These are phyloP conservation scores for Plodia interpunctella DNA, from an alignment of 1,140 invertebrate species.

Conservation along the genomic window DNA sequence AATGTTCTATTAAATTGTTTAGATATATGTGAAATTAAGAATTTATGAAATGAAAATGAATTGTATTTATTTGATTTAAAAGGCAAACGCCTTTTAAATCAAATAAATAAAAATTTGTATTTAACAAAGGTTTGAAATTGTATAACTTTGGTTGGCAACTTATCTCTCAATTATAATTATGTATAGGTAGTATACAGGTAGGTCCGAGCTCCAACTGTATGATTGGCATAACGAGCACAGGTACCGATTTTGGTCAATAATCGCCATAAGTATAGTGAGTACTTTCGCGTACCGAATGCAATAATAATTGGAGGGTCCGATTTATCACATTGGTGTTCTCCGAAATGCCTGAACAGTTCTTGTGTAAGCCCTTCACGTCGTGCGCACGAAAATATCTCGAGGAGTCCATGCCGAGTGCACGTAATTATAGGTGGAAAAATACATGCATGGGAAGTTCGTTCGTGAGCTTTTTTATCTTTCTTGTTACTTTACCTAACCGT, in stretches of 20 bases:
- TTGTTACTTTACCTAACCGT: slow-evolving; percentile 63
- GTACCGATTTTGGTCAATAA: slow-evolving; percentile 73
- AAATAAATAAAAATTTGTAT: too few species aligned
- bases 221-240: slow-evolving; percentile 72
- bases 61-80: too few species aligned
- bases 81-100: too few species aligned
- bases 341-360: slow-evolving; percentile 69
- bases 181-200: slow-evolving; percentile 19
- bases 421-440: slow-evolving; percentile 75
- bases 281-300: slow-evolving; percentile 72
- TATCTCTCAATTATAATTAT: background rate
- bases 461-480: slow-evolving; percentile 50
- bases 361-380: slow-evolving; percentile 72
- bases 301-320: slow-evolving; percentile 75
- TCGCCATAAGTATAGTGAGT: slow-evolving; percentile 71
- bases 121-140: too few species aligned
- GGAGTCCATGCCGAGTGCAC: slow-evolving; percentile 63
- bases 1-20: too few species aligned
- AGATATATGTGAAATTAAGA: too few species aligned
- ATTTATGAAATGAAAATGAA: too few species aligned
- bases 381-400: slow-evolving; percentile 72
- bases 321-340: slow-evolving; percentile 74
- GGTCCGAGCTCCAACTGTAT: slow-evolving; percentile 33
- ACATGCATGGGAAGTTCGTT: slow-evolving; percentile 65
- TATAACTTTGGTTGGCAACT: background rate